These are phyloP conservation scores for Ameiurus melas DNA, from an alignment of 2,113 vertebrate species.

Conservation along the genomic window DNA sequence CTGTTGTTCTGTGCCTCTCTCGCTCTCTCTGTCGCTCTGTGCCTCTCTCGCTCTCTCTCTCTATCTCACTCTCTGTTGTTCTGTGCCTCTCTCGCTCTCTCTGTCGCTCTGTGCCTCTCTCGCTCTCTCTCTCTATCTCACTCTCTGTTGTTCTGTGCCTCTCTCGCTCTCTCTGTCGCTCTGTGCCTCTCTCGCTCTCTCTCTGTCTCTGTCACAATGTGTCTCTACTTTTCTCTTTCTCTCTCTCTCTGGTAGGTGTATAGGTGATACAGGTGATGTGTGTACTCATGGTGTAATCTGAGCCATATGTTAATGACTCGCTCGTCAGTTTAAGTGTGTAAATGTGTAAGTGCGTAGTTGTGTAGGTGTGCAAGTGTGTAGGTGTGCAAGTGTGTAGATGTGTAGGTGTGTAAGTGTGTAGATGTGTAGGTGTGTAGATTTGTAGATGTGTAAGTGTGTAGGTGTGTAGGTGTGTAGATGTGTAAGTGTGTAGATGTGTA, in stretches of 20 bases:
- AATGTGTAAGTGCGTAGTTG: too few relatives aligned
- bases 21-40: too few relatives aligned
- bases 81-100: background rate
- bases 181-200: background rate
- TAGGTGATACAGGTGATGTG: background rate
- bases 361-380: too few relatives aligned
- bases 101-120: too few relatives aligned
- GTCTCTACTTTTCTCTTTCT: background rate
- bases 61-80: background rate
- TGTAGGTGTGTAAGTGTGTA: too few relatives aligned
- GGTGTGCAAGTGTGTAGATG: too few relatives aligned
- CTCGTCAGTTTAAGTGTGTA: constrained; percentile 71
- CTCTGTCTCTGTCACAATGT: background rate
- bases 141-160: background rate
- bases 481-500: too few relatives aligned
- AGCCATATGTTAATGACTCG: constrained; percentile 92
- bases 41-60: background rate
- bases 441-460: too few relatives aligned
- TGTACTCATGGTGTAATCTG: constrained; percentile 91
- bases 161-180: background rate
- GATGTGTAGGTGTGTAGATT: too few relatives aligned
- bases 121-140: too few relatives aligned
- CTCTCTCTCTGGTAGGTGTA: background rate
- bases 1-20: background rate
- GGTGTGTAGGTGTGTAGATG: too few relatives aligned